Evolutionary conservation across 2,797 vertebrate species (phyloP), one percentile per base, ranked within the genome.

Genomic region (Eremophila alpestris): DNA sequence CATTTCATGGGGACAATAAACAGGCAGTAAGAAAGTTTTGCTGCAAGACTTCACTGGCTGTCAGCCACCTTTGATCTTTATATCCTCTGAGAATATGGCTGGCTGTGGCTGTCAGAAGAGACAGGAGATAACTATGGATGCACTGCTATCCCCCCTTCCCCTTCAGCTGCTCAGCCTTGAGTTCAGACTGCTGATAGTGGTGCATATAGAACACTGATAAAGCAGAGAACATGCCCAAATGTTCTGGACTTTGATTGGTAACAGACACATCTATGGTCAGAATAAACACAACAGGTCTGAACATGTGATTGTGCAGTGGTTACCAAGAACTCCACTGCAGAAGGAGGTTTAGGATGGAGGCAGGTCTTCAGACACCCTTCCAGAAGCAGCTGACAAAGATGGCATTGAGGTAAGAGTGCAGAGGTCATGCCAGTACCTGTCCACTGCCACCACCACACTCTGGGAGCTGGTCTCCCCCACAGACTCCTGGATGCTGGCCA

Each of bases 381-480:
- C 38, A 64, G 27, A 67, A 58, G 52, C 46, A 71, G 10, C 22
- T 16, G 22, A 65, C 27, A 40, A 52, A 62, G 22, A 58, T 3
- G 38, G 34, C 0, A 34, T 24, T 56, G 16, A 27, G 74, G 48
- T 4, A 36, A 16, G 51, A 78, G 58, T 27, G 29, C 40, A 67
- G 29, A 40, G 36, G 63, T 73, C 14, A 48, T 73, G 13, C 46
- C 46, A 21, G 90, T 96, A 99, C 99, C 99, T 98, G 98, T 99
- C 99, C 13, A 99, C 99, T 79, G 99, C 99, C 18, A 99, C 99
- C 22, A 99, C 99, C 51, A 99, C 99, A 32, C 99, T 99, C 97
- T 99, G 99, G 1, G 99, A 99, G 95, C 99, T 99, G 94, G 99
- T 99, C 97, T 99, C 99, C 63, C 99, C 99, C 19, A 99, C 99